Base-by-base conservation (phyloP, 2,797 vertebrate species). In the Gastrophryne carolinensis region DNA sequence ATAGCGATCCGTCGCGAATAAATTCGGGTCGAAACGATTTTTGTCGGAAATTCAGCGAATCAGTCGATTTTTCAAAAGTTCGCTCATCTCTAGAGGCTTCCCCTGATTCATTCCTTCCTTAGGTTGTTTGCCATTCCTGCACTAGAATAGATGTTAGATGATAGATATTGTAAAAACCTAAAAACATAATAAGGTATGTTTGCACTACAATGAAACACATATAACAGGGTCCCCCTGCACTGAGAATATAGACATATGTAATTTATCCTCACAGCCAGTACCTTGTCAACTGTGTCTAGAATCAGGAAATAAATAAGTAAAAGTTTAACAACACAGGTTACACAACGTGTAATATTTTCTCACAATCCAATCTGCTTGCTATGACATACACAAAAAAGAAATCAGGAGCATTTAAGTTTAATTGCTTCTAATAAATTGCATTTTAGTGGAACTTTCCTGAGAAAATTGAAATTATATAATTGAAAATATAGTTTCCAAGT, bases 271-370 rank as follows among this genome's bases (percentile, higher is more conserved):
- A 47, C 44, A 19, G 44, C 44, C 44, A 47, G 21, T 17, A 47
- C 44, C 17, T 47, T 47, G 44, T 17, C 21, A 47, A 47, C 17
- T 21, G 5, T 19, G n/a, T 89, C 85, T 85, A 71, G 78, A 84
- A 84, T 89, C 88, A 87, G 29, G 30, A 57, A 57, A 57, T 32
- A 32, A 11, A 26, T 15, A 57, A 57, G n/a, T n/a, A 57, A 57
- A 57, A n/a, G 10, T 32, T 32, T 84, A 86, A 71, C 83, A 85
- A 87, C 85, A 90, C 84, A 87, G 74, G 47, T 57, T 56, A 57
- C 30, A 57, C 54, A 57, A 32, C 44, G 6, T 10, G 17, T 21
- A 47, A 47, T 47, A 47, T 47, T 34, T 32, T 57, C 15, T 57
- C 9, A 6, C 29, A 57, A 30, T 47, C 17, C 44, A 3, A 32